Conservation (phyloP, 2,888 invertebrate species). For the Dorcus parallelipipedus region DNA sequence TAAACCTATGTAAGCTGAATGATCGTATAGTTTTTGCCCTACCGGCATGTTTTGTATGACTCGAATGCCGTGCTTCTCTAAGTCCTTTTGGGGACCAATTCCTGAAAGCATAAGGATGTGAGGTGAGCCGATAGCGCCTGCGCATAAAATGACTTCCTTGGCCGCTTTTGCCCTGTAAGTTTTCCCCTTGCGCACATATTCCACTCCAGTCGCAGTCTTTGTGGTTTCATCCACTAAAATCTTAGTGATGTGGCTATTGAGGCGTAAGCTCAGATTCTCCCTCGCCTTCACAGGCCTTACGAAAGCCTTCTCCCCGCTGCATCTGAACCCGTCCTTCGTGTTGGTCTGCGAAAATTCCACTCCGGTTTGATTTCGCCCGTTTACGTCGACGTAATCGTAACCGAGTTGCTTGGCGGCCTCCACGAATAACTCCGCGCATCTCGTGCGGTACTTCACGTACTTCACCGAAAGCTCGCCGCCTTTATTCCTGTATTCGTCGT, state of each 20-base stretch:
- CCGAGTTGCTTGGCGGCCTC: conserved; percentile 60
- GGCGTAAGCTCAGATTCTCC: background rate
- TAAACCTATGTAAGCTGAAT: conserved; percentile 66
- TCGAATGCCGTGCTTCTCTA: conserved; percentile 56
- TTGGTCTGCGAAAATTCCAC: conserved; percentile 54
- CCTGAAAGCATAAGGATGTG: conserved; percentile 82
- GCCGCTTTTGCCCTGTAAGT: conserved; percentile 55
- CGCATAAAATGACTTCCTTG: conserved; percentile 73
- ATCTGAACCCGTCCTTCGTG: conserved; percentile 50
- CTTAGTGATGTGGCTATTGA: conserved; percentile 59
- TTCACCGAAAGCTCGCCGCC: conserved; percentile 46
- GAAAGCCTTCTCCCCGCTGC: conserved; percentile 17
- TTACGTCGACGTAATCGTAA: conserved; percentile 58
- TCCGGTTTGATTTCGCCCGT: conserved; percentile 55
- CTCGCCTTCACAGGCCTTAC: background rate
- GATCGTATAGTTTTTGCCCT: conserved; percentile 74
- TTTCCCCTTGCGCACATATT: conserved; percentile 59
- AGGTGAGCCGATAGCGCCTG: conserved; percentile 77
- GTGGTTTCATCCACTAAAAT: conserved; percentile 59
- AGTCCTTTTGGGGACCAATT: conserved; percentile 62
- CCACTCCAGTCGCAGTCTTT: conserved; percentile 61
- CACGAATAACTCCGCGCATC: conserved; percentile 53
- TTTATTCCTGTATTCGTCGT: conserved; percentile 40
- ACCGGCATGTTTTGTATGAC: conserved; percentile 66
- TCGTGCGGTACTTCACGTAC: conserved; percentile 45